Evolutionary conservation across 1,140 invertebrate genomes (phyloP), one percentile per base, ranked within the genome.

Genomic region (Tetranychus urticae): DNA sequence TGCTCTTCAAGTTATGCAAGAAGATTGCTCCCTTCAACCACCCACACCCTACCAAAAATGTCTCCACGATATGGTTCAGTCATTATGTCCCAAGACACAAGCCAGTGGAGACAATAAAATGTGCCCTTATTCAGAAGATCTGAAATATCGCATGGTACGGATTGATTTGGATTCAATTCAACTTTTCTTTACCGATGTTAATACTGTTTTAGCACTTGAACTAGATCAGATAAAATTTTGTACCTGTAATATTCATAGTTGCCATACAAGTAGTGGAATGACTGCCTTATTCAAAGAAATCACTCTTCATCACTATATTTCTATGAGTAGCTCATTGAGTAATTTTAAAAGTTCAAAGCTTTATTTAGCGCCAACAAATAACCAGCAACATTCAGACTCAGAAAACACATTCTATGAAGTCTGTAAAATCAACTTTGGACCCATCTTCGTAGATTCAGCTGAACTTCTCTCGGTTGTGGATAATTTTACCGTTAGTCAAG

Each of bases 141-240:
- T 97, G 39, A 97, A 97, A 69, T 98, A 98, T 70, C 80, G 83
- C 68, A 87, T 97, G 82, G 85, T 86, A 6, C 77, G 93, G 34
- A 75, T 94, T 1, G 84, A 88, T 1, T 76, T 98, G 34, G 93
- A 98, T 74, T 81, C 84, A 0, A 75, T 97, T 5, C 88, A 94
- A 73, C 75, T 97, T 5, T 88, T 88, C 73, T 71, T 97, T 4
- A 83, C 91, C 45, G 92, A 97, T 73, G 79, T 78, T 34, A 86
- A 86, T 23, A 87, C 86, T 8, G 85, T 85, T 0, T 74, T 92
- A 34, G 85, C 91, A 70, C 69, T 92, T 0, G 66, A 83, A 80
- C 70, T 89, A 59, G 86, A 83, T 55, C 89, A 90, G 3, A 79
- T 93, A 23, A 79, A 88, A 50, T 69, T 94, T 48, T 82, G 88